Base-by-base conservation (phyloP, 2,113 vertebrate genomes). In the Hemiprocne comata region DNA sequence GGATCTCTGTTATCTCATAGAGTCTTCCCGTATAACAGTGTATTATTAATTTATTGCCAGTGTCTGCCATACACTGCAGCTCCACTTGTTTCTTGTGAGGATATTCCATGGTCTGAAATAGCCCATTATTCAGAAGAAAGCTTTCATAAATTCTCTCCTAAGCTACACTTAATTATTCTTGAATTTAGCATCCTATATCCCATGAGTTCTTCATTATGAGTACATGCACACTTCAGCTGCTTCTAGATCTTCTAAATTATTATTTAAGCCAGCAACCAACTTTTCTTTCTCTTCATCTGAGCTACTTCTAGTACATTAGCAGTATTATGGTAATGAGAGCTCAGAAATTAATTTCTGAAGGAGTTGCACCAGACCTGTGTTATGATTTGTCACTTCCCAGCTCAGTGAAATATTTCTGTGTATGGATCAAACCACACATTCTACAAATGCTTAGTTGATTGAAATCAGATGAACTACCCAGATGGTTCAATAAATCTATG, bases 91-190 rank as follows among this genome's bases (percentile, higher is more conserved):
- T 76, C 29, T 69, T 73, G 5, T 17, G 40, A 62, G 31, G 8
- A 24, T 70, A 1, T 76, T 69, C 24, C 14, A 3, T 23, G 6
- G 58, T 70, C 25, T 85, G 44, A 89, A 75, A 78, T 8, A 53
- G 0, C 24, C 36, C 57, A 12, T 5, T 80, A 42, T 75, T 61
- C 48, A 80, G 60, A 64, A 73, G 57, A 66, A 72, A 42, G 46
- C 38, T 38, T 73, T 64, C 13, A 21, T 55, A 40, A 64, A 58
- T 3, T 44, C 17, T 65, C 57, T 82, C 21, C 69, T 73, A 66
- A 70, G 66, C 31, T 62, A 8, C 17, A 5, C 3, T 77, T 70
- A 0, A 0, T 33, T 82, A 0, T 25, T 81, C 44, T 71, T 87
- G 48, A 93, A n/a, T 91, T 78, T 79, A 79, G 21, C n/a, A 13